Evolutionary conservation across 2,797 vertebrate genomes (phyloP).

Genomic region (Falco berigora): DNA sequence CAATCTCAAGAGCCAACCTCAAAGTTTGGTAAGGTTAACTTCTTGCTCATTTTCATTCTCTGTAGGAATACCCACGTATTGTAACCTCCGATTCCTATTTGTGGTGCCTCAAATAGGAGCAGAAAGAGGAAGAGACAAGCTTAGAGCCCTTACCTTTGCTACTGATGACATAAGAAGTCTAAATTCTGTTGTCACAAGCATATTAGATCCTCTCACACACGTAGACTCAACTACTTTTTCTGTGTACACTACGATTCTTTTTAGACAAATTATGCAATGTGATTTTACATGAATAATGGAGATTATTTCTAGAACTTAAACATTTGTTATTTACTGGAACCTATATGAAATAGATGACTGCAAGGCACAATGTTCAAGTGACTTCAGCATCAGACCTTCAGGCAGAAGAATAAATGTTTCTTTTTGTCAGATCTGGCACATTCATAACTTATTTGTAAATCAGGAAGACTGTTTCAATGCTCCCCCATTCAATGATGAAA

Average conservation of each 20-base stretch:
- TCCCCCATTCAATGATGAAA: slow-evolving; percentile 61
- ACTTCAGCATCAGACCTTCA: neutral
- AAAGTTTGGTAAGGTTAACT: neutral
- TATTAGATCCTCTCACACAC: neutral
- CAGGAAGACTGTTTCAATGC: slow-evolving; percentile 51
- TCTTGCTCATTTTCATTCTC: neutral
- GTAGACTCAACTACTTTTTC: neutral
- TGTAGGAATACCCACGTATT: neutral
- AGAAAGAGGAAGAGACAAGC: neutral
- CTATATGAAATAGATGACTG: neutral
- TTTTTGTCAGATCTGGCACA: slow-evolving; percentile 41
- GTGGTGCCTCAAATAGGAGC: neutral
- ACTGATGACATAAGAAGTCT: neutral
- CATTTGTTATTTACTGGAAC: neutral
- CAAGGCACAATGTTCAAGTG: neutral
- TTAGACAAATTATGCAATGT: neutral
- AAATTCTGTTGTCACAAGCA: neutral
- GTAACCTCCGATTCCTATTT: neutral
- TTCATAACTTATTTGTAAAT: slow-evolving; percentile 54
- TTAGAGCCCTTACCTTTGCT: neutral
- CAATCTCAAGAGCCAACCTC: neutral
- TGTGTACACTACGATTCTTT: accelerated
- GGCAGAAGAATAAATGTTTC: neutral
- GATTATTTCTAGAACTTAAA: neutral
- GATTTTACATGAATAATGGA: neutral